phyloP scores from a whole-genome alignment of 1,140 invertebrate species.

The Piezodorus guildinii region DNA sequence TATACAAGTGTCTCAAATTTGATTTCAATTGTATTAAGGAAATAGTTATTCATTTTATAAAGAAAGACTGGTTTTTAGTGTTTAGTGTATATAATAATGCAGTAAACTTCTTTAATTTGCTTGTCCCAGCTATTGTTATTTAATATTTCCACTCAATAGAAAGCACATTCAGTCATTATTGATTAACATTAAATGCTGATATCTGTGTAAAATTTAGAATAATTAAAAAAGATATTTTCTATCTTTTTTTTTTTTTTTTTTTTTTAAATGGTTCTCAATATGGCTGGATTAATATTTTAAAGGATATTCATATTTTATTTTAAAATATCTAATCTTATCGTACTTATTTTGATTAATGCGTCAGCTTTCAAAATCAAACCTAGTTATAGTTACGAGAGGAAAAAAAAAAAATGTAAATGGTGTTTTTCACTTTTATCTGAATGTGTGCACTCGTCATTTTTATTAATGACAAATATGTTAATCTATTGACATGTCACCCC shows the following conservation, averaged over 20 bases:
- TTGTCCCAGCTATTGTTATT: too few species aligned
- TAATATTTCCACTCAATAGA: background rate
- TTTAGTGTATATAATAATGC: background rate
- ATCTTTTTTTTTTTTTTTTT: background rate
- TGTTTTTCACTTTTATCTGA: conserved; percentile 23
- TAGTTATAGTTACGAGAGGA: conserved; percentile 10
- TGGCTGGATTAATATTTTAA: background rate
- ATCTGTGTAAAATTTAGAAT: too few species aligned
- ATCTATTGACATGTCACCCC: conserved; percentile 19
- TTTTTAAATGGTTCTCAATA: conserved; percentile 5
- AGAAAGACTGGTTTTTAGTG: conserved; percentile 10
- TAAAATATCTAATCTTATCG: background rate
- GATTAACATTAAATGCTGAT: conserved; percentile 2
- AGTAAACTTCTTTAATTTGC: too few species aligned
- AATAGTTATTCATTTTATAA: background rate
- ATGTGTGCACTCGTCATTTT: conserved; percentile 22
- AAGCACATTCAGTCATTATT: conserved; percentile 7
- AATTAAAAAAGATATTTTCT: background rate
- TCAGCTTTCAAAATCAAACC: conserved; percentile 19
- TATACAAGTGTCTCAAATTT: background rate
- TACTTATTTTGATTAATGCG: background rate
- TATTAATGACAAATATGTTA: conserved; percentile 15
- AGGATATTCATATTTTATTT: background rate
- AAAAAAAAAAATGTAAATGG: conserved; percentile 5
- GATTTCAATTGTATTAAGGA: background rate